Conservation (phyloP, 2,888 invertebrate genomes). For the Troides helena region DNA sequence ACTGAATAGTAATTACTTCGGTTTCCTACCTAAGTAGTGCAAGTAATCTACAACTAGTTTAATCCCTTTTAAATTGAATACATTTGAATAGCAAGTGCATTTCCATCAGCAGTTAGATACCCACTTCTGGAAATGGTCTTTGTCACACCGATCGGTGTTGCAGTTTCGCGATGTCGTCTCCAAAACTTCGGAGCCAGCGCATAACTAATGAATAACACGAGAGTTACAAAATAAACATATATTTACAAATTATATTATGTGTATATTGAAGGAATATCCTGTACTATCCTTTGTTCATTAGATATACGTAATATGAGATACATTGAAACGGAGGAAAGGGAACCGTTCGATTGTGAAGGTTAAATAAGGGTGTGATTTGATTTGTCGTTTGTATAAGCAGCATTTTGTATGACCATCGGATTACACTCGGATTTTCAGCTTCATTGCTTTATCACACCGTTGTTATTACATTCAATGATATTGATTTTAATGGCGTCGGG, state of each 20-base stretch:
- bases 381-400: conserved; percentile 17
- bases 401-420: conserved; percentile 6
- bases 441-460: not conserved
- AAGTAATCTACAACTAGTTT: too few relatives aligned
- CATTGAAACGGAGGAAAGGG: conserved; percentile 3
- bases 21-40: too few relatives aligned
- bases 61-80: too few relatives aligned
- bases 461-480: not conserved
- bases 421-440: conserved; percentile 1
- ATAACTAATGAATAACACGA: too few relatives aligned
- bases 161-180: too few relatives aligned
- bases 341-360: conserved; percentile 13
- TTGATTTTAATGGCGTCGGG: not conserved
- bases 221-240: too few relatives aligned
- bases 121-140: too few relatives aligned
- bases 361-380: conserved; percentile 20
- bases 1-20: too few relatives aligned
- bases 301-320: conserved; percentile 3
- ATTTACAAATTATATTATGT: not conserved
- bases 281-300: conserved; percentile 5
- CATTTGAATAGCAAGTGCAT: too few relatives aligned
- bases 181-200: too few relatives aligned
- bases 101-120: too few relatives aligned
- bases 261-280: not conserved
- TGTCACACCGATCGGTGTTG: too few relatives aligned